Evolutionary conservation across 2,888 invertebrate species (phyloP), one percentile per base, ranked within the genome.

Genomic region (Megalurothrips usitatus): DNA sequence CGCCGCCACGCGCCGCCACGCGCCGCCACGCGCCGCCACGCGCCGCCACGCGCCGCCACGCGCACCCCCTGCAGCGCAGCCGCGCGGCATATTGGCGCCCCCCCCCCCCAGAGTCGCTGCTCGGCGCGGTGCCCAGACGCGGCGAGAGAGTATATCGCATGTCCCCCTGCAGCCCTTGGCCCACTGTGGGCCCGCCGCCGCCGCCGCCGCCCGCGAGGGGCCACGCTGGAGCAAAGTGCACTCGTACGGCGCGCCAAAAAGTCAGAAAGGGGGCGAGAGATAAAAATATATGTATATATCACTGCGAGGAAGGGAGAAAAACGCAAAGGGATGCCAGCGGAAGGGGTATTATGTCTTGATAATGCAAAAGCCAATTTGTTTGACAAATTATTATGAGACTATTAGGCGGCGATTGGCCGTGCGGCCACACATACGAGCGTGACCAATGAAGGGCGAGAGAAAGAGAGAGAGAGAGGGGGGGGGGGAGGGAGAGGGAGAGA

Each of bases 381-480:
- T 68, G 68, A 68, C 68, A 68, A 68, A 68, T 68, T 68, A 68
- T 68, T 68, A 68, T 68, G 68, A 68, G 68, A 68, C 68, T 68
- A 68, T 68, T 68, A 68, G 68, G 68, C 68, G 68, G 23, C 68
- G 68, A 68, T 68, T 68, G 68, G 68, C 68, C 52, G 52, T 43
- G 6, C 52, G 52, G 8, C 68, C 23, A 23, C 68, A 68, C 68
- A 68, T 23, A 68, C 68, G 68, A 68, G 26, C 52, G 68, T 68
- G 68, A 52, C 14, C 12, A 52, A 52, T 12, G 19, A 9, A 52
- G 52, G 19, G 52, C 2, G 52, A 52, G 52, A 3, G 52, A 52
- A 10, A 3, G 52, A 52, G 52, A 3, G 52, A 52, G 52, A 3
- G 52, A 49, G 49, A 49, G 49, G 14, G 49, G 14, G 49, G 14